phyloP scores from a whole-genome alignment of 2,797 vertebrate genomes.

The Poecile montanus region DNA sequence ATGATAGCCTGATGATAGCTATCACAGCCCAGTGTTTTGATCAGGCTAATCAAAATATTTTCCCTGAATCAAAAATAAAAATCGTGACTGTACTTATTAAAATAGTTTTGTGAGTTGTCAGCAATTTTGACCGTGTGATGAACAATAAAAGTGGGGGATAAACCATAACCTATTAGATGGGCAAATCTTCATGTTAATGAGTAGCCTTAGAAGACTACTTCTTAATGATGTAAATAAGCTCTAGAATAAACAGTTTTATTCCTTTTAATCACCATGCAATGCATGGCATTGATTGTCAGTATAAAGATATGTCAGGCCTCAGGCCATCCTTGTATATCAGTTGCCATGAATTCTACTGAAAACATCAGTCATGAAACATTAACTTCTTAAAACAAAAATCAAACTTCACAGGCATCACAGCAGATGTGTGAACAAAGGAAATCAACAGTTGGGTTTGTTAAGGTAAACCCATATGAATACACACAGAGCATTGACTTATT shows the following conservation, averaged over 20 bases:
- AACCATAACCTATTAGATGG: not conserved
- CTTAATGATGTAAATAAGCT: conserved; percentile 22
- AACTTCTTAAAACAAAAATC: conserved; percentile 37
- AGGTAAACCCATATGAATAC: not conserved
- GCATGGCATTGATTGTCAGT: conserved; percentile 50
- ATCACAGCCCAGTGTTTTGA: not conserved
- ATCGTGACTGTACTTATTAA: not conserved
- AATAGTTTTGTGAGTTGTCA: not conserved
- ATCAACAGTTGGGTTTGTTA: not conserved
- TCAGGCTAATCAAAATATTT: not conserved
- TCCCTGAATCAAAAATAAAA: not conserved
- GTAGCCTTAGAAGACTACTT: not conserved
- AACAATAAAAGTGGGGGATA: not conserved
- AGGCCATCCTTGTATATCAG: conserved; percentile 14
- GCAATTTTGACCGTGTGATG: not conserved
- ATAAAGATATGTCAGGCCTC: conserved; percentile 49
- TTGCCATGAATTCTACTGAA: conserved; percentile 33
- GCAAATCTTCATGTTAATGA: not conserved
- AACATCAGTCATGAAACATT: conserved; percentile 37
- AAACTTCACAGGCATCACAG: conserved; percentile 11
- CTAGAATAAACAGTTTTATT: conserved; percentile 27
- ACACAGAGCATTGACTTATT: not conserved
- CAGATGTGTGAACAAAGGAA: conserved; percentile 36
- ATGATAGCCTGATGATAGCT: not conserved
- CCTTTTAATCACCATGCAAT: conserved; percentile 37